Base-by-base conservation (phyloP, 2,888 invertebrate species). In the Ophion slaviceki region DNA sequence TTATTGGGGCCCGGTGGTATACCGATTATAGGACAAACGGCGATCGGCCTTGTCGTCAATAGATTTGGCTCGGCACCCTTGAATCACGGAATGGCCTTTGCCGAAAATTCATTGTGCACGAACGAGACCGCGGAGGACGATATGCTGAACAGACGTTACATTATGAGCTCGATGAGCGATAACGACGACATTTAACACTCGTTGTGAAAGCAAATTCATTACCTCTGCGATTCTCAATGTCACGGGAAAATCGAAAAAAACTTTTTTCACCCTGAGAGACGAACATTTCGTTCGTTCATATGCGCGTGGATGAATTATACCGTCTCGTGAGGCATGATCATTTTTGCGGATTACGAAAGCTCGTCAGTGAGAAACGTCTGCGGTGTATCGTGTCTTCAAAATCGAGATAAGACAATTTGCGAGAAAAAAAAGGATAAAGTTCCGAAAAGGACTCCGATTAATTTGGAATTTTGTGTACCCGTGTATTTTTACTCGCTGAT, bases 11-110 rank as follows among this genome's bases (percentile, higher is more conserved):
- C 90, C 11, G 91, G 91, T 40, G 92, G 92, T 17, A 90, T 93
- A 82, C 93, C 94, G 20, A 92, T 94, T 85, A 91, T 93, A 36
- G 92, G 92, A 11, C 93, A 93, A 78, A 90, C 91, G 7, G 92
- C 94, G 2, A 91, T 94, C 71, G 93, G 92, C 5, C 90, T 94
- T 32, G 92, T 93, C 17, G 92, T 93, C 24, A 93, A 93, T 80
- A 93, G 92, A 87, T 92, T 93, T 81, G 92, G 92, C 64, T 92
- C 93, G 8, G 91, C 89, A 10, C 91, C 91, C 32, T 79, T 92
- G 28, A 88, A 85, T 72, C 87, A 89, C 28, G 89, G 89, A 81
- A 86, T 91, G 66, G 87, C 91, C 17, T 92, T 91, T 45, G 87
- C 87, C 59, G 90, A 90, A 20, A 90, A 92, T 87, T 89, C 91